Base-by-base conservation (phyloP, 2,113 vertebrate species). In the Marcusenius ussheri region DNA sequence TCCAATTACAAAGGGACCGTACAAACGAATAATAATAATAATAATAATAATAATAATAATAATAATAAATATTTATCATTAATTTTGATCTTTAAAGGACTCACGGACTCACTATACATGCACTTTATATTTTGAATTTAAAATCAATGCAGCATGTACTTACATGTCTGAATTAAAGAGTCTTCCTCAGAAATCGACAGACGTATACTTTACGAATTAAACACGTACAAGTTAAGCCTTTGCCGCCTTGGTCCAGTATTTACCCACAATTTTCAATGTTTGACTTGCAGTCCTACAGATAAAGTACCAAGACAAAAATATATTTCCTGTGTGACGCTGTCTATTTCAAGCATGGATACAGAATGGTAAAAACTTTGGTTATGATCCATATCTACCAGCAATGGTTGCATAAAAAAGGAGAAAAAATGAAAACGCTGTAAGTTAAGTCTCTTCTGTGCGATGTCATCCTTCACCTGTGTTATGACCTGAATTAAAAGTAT, bases 381-480 rank as follows among this genome's bases (percentile, higher is more conserved):
- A 53, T 51, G 88, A 88, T 51, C 42, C 83, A 91, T 91, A 94
- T 94, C 95, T 95, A 96, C 95, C 96, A 91, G 93, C 24, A 86
- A 90, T 88, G 87, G 88, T 90, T 87, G 91, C 93, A 91, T 91
- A 90, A 93, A 93, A 62, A 90, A 84, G 2, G 45, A 35, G 17
- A 45, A 70, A 70, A 70, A 47, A 84, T 45, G 13, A 53, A 87
- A 87, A 53, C 49, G 27, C 86, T 88, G n/a, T 88, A 91, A 83
- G 91, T 89, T 94, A 88, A 91, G 87, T 91, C 91, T 93, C 93
- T 94, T 94, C 90, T 83, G 91, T 93, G 91, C 91, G 91, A 91
- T 93, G 93, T 94, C 93, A 94, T 91, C 42, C 35, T 35, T 90
- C 56, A 88, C 31, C 42, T 91, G 90, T 93, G 92, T 92, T 91